Conservation (phyloP, 2,113 vertebrate genomes). For the Anthoscopus minutus region DNA sequence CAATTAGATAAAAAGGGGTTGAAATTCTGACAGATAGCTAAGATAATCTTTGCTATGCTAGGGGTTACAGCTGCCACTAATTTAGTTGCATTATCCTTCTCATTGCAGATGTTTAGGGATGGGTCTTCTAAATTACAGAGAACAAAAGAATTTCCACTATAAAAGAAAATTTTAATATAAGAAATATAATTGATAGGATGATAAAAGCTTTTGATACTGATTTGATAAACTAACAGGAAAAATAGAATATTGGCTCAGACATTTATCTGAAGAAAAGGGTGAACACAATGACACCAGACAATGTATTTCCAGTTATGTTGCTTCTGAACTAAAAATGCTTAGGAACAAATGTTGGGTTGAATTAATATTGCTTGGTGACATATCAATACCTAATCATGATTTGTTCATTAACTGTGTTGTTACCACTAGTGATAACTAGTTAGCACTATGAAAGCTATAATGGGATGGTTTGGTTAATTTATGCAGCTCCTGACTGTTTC, state of each 20-base stretch:
- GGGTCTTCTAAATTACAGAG: neutral
- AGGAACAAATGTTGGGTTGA: neutral
- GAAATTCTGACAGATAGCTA: neutral
- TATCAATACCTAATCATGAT: neutral
- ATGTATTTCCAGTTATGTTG: neutral
- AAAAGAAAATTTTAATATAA: neutral
- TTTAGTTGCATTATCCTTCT: neutral
- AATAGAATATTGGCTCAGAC: neutral
- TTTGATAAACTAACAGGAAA: neutral
- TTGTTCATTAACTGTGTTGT: neutral
- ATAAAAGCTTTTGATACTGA: neutral
- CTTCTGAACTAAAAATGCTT: neutral
- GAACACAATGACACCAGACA: neutral
- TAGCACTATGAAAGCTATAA: neutral
- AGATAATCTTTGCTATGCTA: neutral
- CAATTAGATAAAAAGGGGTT: neutral
- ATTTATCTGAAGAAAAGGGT: neutral
- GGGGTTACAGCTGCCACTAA: slow-evolving; percentile 6
- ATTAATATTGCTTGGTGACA: neutral
- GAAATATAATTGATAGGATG: neutral
- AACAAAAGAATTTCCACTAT: neutral
- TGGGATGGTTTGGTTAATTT: neutral
- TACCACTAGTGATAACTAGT: neutral
- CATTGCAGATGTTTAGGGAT: neutral
- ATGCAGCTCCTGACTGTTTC: neutral